Evolutionary conservation across 2,797 vertebrate genomes (phyloP), one percentile per base, ranked within the genome.

Genomic region (Xenops minutus): DNA sequence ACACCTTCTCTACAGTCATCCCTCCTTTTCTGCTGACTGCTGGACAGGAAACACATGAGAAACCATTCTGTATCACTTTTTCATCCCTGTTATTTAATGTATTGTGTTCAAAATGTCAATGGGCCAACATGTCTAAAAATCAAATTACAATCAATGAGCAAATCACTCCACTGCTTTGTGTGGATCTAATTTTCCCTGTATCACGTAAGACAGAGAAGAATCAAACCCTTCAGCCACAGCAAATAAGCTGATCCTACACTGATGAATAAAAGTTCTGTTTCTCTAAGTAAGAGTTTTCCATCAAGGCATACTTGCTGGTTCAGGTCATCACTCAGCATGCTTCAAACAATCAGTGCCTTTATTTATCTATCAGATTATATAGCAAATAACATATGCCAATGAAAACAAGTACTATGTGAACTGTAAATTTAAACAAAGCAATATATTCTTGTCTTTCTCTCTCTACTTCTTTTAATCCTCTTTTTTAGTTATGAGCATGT

Each of bases 261-360:
- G 73, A 73, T 89, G 90, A 97, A 93, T 91, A 71, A 87, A 95
- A 92, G 78, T 95, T 86, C 62, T 95, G 69, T 95, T 89, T 66
- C 87, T 92, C 30, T 63, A 36, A 56, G 43, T 56, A 54, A 62
- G 41, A 77, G 76, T 84, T 92, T 78, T 92, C 72, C 76, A 54
- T 80, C 73, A 85, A 78, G 74, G 48, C 69, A 37, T 81, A 84
- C 56, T 96, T 92, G 83, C 69, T 92, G 23, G 82, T 82, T 93
- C 95, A 88, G 64, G 78, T 92, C 91, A 88, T 91, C 87, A 62
- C 58, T 93, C 85, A 52, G 79, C 79, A 37, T 44, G 54, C 59
- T 88, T 92, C 79, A 85, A 84, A 91, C 79, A 85, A 84, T 86
- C 76, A 37, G 24, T 48, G 76, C 73, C 62, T 95, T 85, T 95